Base-by-base conservation (phyloP, 2,888 invertebrate species). In the Magallana nippona region DNA sequence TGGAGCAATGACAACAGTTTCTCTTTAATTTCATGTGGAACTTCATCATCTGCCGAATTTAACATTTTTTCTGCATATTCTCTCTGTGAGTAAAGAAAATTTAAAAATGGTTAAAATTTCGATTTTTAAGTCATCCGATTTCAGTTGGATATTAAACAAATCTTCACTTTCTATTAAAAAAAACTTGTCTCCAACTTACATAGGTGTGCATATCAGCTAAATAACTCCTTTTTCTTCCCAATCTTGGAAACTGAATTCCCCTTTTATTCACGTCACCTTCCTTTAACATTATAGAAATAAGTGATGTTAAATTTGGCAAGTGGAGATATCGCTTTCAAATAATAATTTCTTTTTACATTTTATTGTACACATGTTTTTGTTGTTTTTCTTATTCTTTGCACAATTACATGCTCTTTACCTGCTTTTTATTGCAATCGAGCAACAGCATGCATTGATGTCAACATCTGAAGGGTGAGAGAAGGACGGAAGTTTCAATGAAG, bases 371-470 rank as follows among this genome's bases (percentile, higher is more conserved):
- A 44, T 44, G 44, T 44, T 44, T 44, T 8, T 44, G 44, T 44
- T 44, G 5, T 44, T 44, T 44, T 44, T 44, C 44, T 44, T 44
- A 44, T 44, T 8, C 44, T 8, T 44, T 44, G 44, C 44, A 44
- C 27, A 27, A 27, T 1, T 27, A 27, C 44, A 44, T 44, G 44
- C 44, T 44, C 44, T 44, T 44, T 44, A 11, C 71, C 22, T 27
- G 32, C 2, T 10, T 71, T 71, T 27, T 32, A 22, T 71, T 22
- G 11, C 32, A 27, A 27, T 15, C 15, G 22, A 27, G 22, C 19
- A 71, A 19, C 63, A 22, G 71, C 71, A 71, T 71, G 71, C 71
- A 71, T 71, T 71, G 27, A 71, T 71, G 71, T 71, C 71, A 71
- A 71, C 71, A 71, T 71, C 71, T 71, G 71, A 71, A 71, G 71